Base-by-base conservation (phyloP, 2,113 vertebrate genomes). In the Poeciliopsis turrubarensis region DNA sequence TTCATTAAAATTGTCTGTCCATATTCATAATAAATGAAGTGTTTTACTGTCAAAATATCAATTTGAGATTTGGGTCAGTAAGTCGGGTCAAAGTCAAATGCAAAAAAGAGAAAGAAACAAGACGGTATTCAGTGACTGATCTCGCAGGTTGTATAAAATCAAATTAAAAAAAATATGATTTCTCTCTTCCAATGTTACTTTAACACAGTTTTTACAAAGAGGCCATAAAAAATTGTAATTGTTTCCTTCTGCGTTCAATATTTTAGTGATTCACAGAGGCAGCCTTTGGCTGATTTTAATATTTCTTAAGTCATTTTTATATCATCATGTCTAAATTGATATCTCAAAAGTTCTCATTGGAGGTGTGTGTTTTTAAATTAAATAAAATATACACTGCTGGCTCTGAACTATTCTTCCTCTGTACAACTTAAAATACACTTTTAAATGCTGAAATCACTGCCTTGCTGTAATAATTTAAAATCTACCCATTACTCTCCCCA, bases 401-500 rank as follows among this genome's bases (percentile, higher is more conserved):
- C 25, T 54, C 47, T 54, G 22, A 51, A 51, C 17, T 7, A 15
- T 41, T 5, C 6, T 54, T 54, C 25, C 7, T 7, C 47, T 51
- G 14, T 17, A 51, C 44, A 19, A 1, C 44, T 51, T 39, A 34
- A 29, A 34, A 9, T 39, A 39, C 3, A 39, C 37, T 39, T 39
- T 41, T 41, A 41, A 54, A 19, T 54, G 47, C 15, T 54, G 47
- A 25, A 54, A 25, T 25, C 47, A 7, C 19, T 22, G 47, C 47
- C 9, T 25, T 54, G 6, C 47, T 54, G 47, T 19, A 22, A 19
- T 54, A 9, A 22, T 54, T 54, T 54, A 19, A 54, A 54, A 5
- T 54, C 47, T 22, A 25, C 5, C 47, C 47, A 19, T 54, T 54
- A 57, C 68, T 65, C 61, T 86, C 69, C 68, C 29, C 12, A 78